Evolutionary conservation across 2,113 vertebrate species (phyloP).

Genomic region (Lanius collurio): DNA sequence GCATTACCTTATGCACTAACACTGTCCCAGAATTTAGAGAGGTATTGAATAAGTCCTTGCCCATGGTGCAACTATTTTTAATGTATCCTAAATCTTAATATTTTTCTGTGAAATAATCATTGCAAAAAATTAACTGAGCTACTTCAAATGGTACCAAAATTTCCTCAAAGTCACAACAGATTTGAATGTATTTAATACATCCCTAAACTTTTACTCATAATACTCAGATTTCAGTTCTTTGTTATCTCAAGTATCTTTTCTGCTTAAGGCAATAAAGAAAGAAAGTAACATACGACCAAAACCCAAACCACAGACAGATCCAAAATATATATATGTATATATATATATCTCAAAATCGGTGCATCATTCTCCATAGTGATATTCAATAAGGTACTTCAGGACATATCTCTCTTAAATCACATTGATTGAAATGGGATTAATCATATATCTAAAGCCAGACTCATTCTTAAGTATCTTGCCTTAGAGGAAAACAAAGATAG

Average conservation of each 20-base stretch:
- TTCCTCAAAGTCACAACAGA: neutral
- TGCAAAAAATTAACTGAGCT: neutral
- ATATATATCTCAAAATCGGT: neutral
- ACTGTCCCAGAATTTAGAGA: neutral
- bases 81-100: neutral
- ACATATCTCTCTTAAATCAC: slow-evolving; percentile 3
- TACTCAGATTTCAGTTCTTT: neutral
- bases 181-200: neutral
- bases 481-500: slow-evolving; percentile 31
- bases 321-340: neutral
- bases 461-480: slow-evolving; percentile 8
- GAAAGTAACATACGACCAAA: neutral
- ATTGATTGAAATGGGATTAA: slow-evolving; percentile 41
- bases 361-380: neutral
- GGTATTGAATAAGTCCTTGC: neutral
- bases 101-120: neutral
- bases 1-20: neutral
- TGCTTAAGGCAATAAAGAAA: neutral
- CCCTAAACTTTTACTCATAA: neutral
- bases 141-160: neutral
- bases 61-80: neutral
- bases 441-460: neutral
- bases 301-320: neutral
- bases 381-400: slow-evolving; percentile 11
- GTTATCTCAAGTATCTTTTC: neutral